Evolutionary conservation across 2,888 invertebrate species (phyloP), one percentile per base, ranked within the genome.

Genomic region (Melinaea menophilus): DNA sequence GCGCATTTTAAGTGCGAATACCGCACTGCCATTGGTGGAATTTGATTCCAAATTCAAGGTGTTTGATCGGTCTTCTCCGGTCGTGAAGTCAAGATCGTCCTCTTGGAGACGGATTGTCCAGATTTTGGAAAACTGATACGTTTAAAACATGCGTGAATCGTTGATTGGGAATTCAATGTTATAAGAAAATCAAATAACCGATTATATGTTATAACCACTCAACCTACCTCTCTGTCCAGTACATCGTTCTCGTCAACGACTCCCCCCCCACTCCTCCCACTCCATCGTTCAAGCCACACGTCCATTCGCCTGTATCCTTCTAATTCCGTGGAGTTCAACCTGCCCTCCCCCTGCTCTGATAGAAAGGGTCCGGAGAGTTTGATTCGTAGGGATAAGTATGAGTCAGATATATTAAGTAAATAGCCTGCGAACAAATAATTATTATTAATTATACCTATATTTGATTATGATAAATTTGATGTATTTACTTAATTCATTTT

Each of bases 51-150:
- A 70, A 3, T 73, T 69, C 73, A 92, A 81, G 75, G 91, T 58
- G 73, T 81, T 69, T 73, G 92, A 68, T 77, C 91, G 60, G 71
- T 84, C 47, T 77, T 90, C 72, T 78, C 92, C 80, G 86, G 89
- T 12, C 86, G 91, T 93, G 66, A 92, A 88, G 60, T 94, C 93
- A n/a, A 94, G 88, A 5, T 92, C 86, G 0, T 92, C 83, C 0
- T 92, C 84, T 3, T 93, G 91, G 1, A 95, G 78, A 0, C 93
- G 89, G 41, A 96, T 79, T 0, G 80, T 79, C 94, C 95, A 95
- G 0, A 85, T 75, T 4, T 91, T 80, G 3, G 93, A 91, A 55
- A 90, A 70, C 85, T 88, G 79, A 31, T n/a, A 22, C 5, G 31
- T 31, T 41, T 4, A 31, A 22, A 9, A 51, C 5, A 51, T 51